Evolutionary conservation across 2,797 vertebrate species (phyloP), one percentile per base, ranked within the genome.

Genomic region (Rhinella marina): DNA sequence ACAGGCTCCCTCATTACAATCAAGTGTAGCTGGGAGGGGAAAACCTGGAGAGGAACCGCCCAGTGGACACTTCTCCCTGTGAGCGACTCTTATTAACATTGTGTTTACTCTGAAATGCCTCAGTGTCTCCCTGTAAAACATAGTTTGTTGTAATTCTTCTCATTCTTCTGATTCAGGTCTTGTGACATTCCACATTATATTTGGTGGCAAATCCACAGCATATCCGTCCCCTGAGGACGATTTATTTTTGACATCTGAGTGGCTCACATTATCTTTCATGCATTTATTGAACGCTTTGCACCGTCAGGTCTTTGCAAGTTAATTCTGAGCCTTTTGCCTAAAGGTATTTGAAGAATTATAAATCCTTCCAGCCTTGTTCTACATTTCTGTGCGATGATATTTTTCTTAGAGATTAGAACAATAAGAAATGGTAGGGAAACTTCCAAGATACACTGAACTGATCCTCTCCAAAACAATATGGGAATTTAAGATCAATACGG

Each of bases 351-450:
- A 77, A 25, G 73, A 77, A 52, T 52, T 54, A 54, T 77, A 16
- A 77, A 77, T 77, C 73, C 50, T 77, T 77, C 73, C 73, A 77
- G n/a, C 73, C 54, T 52, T 77, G 73, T 25, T 25, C 73, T 77
- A 77, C 73, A 77, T 77, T 77, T 77, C 27, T 77, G 73, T 54
- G 29, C 7, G 61, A 61, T 32, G 0, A 75, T 77, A 54, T 52
- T 52, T 52, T 25, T 76, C 48, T 52, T n/a, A 25, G 23, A 52
- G 48, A 54, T 50, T 14, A n/a, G 48, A n/a, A 54, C 48, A 77
- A 54, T 16, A n/a, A 77, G 12, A 54, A 1, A 7, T n/a, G 50
- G 25, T 77, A 54, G 23, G 50, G 73, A 54, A 77, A 77, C 41
- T 16, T 76, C 73, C 73, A 76, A 76, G 6, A 76, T 76, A 76